Base-by-base conservation (phyloP, 2,888 invertebrate species). In the Pyrrhosoma nymphula region DNA sequence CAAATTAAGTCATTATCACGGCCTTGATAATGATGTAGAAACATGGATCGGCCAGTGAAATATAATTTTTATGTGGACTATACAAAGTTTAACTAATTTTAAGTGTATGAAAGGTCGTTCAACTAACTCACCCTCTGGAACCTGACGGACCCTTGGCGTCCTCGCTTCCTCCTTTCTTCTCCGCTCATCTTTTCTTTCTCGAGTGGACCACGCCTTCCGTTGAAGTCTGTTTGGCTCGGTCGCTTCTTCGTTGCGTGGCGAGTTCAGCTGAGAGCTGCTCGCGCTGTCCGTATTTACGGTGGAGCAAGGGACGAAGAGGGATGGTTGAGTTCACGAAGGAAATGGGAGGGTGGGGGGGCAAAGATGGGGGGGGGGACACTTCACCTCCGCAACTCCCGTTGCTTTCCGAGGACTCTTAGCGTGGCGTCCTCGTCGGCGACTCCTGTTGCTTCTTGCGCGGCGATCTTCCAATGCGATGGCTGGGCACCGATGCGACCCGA, bases 391-490 rank as follows among this genome's bases (percentile, higher is more conserved):
- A 47, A 88, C 88, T 88, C 88, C 88, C 8, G 23, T 82, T n/a
- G 23, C 18, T 35, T 82, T 35, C 82, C 82, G 82, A 82, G 82
- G 82, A 82, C 82, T 60, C 60, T 60, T 82, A 82, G 0, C 16
- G 82, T 0, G 30, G 82, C 8, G 35, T 82, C 82, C 82, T 82
- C 82, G 82, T 82, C 30, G 30, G 82, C 30, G 82, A 82, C 82
- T 60, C 82, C 93, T 56, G 91, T 4, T 35, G 82, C 93, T 93
- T 93, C 93, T 93, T 93, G 63, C 93, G 47, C 75, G 93, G 93
- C 26, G 93, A 93, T 55, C 93, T 93, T 18, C 93, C 93, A 69
- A 69, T 93, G 39, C 75, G 93, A 75, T 75, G 93, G 75, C 69
- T 93, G 20, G 47, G 93, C 47, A 69, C 69, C 69, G 93, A 39